Evolutionary conservation across 2,797 vertebrate genomes (phyloP), one percentile per base, ranked within the genome.

Genomic region (Argentina silus): DNA sequence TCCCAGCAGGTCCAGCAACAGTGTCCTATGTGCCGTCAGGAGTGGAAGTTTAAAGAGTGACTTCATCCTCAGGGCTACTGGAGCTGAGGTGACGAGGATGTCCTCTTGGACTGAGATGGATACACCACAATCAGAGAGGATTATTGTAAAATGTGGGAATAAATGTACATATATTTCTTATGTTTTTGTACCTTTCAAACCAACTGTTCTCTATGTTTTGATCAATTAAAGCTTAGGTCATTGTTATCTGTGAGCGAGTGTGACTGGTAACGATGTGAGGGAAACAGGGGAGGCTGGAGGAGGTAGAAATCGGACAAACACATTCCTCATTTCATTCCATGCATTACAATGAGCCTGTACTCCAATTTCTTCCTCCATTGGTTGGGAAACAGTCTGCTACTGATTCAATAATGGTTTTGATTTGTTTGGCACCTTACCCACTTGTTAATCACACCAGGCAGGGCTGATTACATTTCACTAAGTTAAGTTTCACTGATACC

Each of bases 11-110:
- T 96, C 44, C 98, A 99, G 91, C 98, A 99, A 90, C 97, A 98
- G 90, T 98, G 98, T 36, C 98, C 98, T 61, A 99, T 98, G 97
- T 99, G 98, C 81, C 94, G 97, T 8, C 98, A 98, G 87, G 97
- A 99, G 86, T 98, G 98, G 98, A 98, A 98, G 87, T 98, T 99
- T 86, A 97, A 96, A 81, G 97, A 99, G 85, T 98, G 90, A 97
- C 15, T 1, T 27, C 0, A 9, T 1, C 6, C 1, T 36, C 27
- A 36, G 27, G 27, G 27, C 27, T 36, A 12, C 15, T 51, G 50
- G 15, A 51, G 15, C 50, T 0, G 23, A 19, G 56, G 23, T 11
- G 4, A 36, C 27, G 27, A 36, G 27, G 27, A 36, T 36, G 27
- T 36, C 27, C 27, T 36, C 27, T 36, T 36, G 27, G 44, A 69